Evolutionary conservation across 2,797 vertebrate species (phyloP), one percentile per base, ranked within the genome.

Genomic region (Pangasius mekongensis): DNA sequence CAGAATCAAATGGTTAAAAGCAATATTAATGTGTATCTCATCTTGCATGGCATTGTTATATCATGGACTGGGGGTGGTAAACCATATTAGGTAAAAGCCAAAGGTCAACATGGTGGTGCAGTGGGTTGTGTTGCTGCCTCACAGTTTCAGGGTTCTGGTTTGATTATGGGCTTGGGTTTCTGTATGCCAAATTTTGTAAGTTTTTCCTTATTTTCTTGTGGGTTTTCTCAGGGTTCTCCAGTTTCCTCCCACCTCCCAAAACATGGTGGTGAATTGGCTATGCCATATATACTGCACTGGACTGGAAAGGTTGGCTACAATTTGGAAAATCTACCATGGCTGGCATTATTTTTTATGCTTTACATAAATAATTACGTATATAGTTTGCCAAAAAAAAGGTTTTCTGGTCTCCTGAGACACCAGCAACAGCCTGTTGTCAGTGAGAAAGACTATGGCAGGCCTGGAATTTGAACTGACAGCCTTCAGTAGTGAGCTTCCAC

Each of bases 381-480:
- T 24, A 1, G 11, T 49, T 27, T 49, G 24, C 1, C 4, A 30
- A 77, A 54, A 30, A 22, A 11, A 74, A 1, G 14, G 39, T 74
- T 77, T 8, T 27, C 33, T 36, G 16, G 8, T 60, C 24, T 81
- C 0, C 56, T 47, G 6, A 82, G 22, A 18, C 22, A 62, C 77
- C 77, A 39, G 11, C 36, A 27, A 4, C 6, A 39, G 20, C 22
- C 0, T 82, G 36, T 83, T 64, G 3, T 64, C 27, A 30, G 14
- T 64, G 27, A 66, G 82, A 83, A 83, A 49, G 3, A 5, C 49
- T 43, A 66, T 9, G 8, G 1, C 39, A n/a, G 22, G 39, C 27
- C 39, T n/a, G 14, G 27, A 49, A 83, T 66, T 49, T 66, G 24
- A 47, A 43, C 58, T n/a, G 81, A 83, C 81, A 66, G 39, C 81